phyloP scores from a whole-genome alignment of 2,888 invertebrate species.

The Lycia hirtaria region DNA sequence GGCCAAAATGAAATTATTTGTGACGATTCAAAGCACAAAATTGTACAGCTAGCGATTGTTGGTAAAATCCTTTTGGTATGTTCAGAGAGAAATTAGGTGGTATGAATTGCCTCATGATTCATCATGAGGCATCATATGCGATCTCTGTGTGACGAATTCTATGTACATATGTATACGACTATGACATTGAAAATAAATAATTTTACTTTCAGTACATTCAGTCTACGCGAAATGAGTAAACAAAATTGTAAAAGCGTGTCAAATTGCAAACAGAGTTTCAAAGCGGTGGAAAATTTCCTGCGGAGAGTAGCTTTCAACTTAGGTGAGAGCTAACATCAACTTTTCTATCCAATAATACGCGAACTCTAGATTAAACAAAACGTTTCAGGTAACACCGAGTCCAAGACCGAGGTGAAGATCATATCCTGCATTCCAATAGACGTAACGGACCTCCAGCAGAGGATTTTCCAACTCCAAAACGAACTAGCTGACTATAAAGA shows the following conservation, averaged over 20 bases:
- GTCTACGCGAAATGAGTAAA: constrained; percentile 53
- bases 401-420: constrained; percentile 79
- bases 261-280: constrained; percentile 59
- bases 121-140: too few species aligned
- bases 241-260: constrained; percentile 31
- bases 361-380: background rate
- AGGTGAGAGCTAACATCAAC: constrained; percentile 47
- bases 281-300: constrained; percentile 73
- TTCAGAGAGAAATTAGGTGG: background rate
- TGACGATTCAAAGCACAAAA: constrained; percentile 7
- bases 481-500: constrained; percentile 48
- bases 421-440: constrained; percentile 81
- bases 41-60: constrained; percentile 1
- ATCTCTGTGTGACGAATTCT: too few species aligned
- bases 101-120: background rate
- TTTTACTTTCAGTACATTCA: constrained; percentile 26
- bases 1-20: constrained; percentile 56
- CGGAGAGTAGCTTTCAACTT: constrained; percentile 72
- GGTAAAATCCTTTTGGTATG: background rate
- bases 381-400: constrained; percentile 71
- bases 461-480: constrained; percentile 64
- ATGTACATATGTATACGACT: too few species aligned
- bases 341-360: background rate
- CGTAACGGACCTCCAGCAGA: constrained; percentile 75
- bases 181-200: background rate